A percentile compares a stretch with the other conserved stretches of the same genome.
Evolutionary conservation across 2,888 invertebrate genomes (phyloP).

Genomic region (Nebria salina): DNA sequence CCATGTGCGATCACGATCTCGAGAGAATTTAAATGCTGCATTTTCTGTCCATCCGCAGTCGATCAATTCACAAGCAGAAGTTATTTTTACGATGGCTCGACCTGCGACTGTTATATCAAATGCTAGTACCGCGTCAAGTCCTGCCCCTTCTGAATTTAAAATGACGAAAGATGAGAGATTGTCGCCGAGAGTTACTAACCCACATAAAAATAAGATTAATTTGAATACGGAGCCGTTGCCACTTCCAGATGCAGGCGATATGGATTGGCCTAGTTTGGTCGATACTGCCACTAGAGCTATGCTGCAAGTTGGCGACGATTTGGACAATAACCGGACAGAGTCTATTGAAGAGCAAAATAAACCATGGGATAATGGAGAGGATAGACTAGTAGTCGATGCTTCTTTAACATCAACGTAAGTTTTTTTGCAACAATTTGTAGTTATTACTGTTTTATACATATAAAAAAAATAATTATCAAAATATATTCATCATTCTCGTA

Average conservation of each 20-base stretch:
- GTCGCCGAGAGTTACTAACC: conserved; percentile 57
- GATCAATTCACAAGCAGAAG: conserved; percentile 64
- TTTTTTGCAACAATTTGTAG: conserved; percentile 1
- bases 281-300: conserved; percentile 82
- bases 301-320: conserved; percentile 64
- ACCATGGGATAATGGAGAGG: conserved; percentile 60
- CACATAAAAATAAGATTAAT: conserved; percentile 51
- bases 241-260: conserved; percentile 74
- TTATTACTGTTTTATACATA: too few relatives aligned
- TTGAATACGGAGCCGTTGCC: conserved; percentile 64
- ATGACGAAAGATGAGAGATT: conserved; percentile 68
- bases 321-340: conserved; percentile 44
- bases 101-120: conserved; percentile 74
- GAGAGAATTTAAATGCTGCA: conserved; percentile 58
- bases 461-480: too few relatives aligned
- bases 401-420: conserved; percentile 61
- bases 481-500: too few relatives aligned
- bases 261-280: conserved; percentile 84
- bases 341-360: conserved; percentile 52
- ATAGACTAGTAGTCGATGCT: conserved; percentile 56
- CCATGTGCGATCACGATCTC: conserved; percentile 15
- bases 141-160: conserved; percentile 68
- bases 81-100: conserved; percentile 72
- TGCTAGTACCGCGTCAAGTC: conserved; percentile 69
- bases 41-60: conserved; percentile 55